Evolutionary conservation across 2,888 invertebrate species (phyloP).

Genomic region (Drosophila diplacantha): DNA sequence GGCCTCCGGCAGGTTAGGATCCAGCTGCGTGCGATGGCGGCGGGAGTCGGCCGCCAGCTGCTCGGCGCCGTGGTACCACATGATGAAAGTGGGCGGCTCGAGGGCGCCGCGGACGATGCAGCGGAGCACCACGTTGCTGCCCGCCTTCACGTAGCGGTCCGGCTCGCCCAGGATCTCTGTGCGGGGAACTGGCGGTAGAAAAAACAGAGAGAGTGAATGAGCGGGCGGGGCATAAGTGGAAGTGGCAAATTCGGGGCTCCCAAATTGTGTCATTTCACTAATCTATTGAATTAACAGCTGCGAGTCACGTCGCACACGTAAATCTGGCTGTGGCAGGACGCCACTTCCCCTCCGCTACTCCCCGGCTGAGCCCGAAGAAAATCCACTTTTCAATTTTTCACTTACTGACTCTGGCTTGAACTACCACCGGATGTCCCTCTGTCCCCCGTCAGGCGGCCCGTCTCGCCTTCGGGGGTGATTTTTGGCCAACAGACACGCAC

Average conservation of each 20-base stretch:
- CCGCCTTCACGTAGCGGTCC: constrained; percentile 93
- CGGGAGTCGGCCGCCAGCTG: constrained; percentile 76
- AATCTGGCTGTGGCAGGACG: constrained; percentile 54
- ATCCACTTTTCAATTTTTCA: constrained; percentile 72
- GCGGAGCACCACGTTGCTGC: constrained; percentile 91
- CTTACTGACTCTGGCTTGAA: constrained; percentile 55
- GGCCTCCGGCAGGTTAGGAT: constrained; percentile 75
- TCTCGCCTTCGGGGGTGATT: constrained; percentile 14
- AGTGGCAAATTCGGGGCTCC: constrained; percentile 31
- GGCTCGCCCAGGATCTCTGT: constrained; percentile 93
- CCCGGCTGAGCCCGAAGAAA: constrained; percentile 27
- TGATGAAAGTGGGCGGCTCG: constrained; percentile 94
- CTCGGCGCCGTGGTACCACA: constrained; percentile 88
- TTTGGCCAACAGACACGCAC: constrained; percentile 50
- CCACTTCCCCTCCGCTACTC: constrained; percentile 36
- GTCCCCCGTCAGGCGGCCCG: not conserved
- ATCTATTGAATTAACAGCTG: constrained; percentile 73
- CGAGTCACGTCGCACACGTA: constrained; percentile 69
- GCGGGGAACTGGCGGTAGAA: constrained; percentile 85
- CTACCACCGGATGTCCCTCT: constrained; percentile 1
- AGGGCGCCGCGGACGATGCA: constrained; percentile 94
- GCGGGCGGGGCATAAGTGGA: constrained; percentile 21
- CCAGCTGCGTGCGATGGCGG: constrained; percentile 77
- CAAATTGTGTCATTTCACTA: constrained; percentile 68
- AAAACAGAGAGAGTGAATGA: constrained; percentile 5